phyloP scores from a whole-genome alignment of 1,140 invertebrate genomes.

The Magallana ariakensis region DNA sequence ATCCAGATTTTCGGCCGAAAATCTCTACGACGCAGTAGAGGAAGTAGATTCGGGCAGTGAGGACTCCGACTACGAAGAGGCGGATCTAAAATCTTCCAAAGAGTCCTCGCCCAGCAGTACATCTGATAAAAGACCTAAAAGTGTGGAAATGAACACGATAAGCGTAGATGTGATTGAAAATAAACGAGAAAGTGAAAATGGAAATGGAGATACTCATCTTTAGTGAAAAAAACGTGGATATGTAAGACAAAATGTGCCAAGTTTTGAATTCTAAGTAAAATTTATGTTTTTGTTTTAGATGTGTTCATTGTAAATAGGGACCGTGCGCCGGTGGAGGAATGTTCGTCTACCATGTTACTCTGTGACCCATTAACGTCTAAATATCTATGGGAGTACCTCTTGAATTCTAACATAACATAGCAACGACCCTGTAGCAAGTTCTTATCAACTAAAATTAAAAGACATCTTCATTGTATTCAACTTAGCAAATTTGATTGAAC shows the following conservation, averaged over 20 bases:
- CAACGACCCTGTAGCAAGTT: background rate
- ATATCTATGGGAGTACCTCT: slow-evolving; percentile 3
- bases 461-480: no score
- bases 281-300: background rate
- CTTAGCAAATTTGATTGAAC: no score
- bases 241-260: background rate
- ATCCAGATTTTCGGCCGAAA: slow-evolving; percentile 39
- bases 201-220: slow-evolving; percentile 29
- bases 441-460: background rate
- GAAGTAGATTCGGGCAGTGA: slow-evolving; percentile 49
- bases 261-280: background rate
- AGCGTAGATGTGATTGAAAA: background rate
- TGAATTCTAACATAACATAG: background rate
- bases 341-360: background rate
- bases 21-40: slow-evolving; percentile 55
- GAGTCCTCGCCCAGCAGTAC: background rate
- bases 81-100: background rate
- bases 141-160: background rate
- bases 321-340: background rate
- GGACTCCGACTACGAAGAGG: slow-evolving; percentile 45
- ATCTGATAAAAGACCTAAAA: background rate
- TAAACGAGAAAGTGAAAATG: background rate
- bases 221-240: background rate
- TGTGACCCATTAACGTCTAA: background rate
- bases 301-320: slow-evolving; percentile 3